Evolutionary conservation across 1,140 invertebrate species (phyloP).

Genomic region (Aphaenogaster rudis): DNA sequence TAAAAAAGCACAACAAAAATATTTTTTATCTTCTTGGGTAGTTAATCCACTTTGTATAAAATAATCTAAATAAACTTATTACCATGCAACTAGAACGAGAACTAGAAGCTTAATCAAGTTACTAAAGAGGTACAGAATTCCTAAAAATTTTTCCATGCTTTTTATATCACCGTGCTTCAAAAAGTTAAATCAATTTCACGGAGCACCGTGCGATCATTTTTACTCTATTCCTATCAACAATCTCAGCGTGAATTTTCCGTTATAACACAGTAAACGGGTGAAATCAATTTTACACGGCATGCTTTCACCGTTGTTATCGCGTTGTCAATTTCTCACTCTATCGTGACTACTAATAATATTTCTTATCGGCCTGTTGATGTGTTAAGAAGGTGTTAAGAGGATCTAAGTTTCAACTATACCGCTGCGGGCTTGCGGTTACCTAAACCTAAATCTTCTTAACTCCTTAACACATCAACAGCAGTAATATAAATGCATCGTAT

Average conservation of each 20-base stretch:
- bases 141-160: not conserved
- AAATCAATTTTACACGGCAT: slow-evolving; percentile 51
- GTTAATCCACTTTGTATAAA: not conserved
- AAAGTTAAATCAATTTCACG: slow-evolving; percentile 51
- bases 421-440: not conserved
- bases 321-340: slow-evolving; percentile 45
- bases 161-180: not conserved
- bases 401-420: slow-evolving; percentile 14
- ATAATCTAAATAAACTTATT: slow-evolving; percentile 1
- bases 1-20: not conserved
- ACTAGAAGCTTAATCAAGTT: not conserved
- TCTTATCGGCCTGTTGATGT: slow-evolving; percentile 23
- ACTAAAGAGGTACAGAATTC: not conserved
- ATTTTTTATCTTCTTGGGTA: not conserved
- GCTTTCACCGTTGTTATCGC: slow-evolving; percentile 14
- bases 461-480: not conserved
- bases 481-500: not conserved
- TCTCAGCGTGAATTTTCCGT: slow-evolving; percentile 27
- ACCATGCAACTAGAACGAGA: not conserved
- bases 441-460: slow-evolving; percentile 24
- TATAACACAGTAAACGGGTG: slow-evolving; percentile 25
- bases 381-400: slow-evolving; percentile 32
- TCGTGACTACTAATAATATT: slow-evolving; percentile 42
- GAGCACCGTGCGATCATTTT: slow-evolving; percentile 9
- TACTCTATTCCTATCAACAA: slow-evolving; percentile 32